phyloP scores from a whole-genome alignment of 2,113 vertebrate genomes.

The Sciurus niger region DNA sequence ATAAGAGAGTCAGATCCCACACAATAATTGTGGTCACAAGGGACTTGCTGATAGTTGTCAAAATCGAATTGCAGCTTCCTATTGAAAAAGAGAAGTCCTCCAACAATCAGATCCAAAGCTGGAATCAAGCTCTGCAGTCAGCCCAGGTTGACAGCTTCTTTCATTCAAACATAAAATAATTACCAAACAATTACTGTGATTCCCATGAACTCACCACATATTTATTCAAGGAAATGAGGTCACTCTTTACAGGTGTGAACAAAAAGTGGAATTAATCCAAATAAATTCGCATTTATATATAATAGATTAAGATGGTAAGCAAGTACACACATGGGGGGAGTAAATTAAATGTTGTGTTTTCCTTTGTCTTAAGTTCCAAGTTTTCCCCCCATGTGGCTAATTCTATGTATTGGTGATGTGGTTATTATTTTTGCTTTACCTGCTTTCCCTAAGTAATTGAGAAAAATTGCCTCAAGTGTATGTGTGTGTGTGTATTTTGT shows the following conservation, averaged over 20 bases:
- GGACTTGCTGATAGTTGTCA: not conserved
- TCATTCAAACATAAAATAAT: conserved; percentile 45
- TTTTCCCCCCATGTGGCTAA: not conserved
- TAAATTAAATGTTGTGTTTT: not conserved
- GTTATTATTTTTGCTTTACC: conserved; percentile 8
- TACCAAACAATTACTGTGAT: not conserved
- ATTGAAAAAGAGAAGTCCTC: conserved; percentile 2
- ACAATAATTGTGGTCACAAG: not conserved
- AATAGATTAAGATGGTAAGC: not conserved
- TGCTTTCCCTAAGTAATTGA: conserved; percentile 13
- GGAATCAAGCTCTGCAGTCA: conserved; percentile 21
- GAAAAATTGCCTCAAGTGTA: not conserved
- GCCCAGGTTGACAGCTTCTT: not conserved
- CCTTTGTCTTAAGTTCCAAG: not conserved
- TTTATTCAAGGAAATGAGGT: conserved; percentile 62
- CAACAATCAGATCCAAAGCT: conserved; percentile 39
- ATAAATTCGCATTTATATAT: not conserved
- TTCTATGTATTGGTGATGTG: not conserved
- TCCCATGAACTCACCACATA: not conserved
- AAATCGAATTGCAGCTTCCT: conserved; percentile 1
- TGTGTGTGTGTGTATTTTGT: too few species aligned
- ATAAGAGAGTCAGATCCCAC: not conserved
- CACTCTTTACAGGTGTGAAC: not conserved
- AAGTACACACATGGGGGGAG: not conserved
- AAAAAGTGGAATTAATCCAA: conserved; percentile 33